phyloP scores from a whole-genome alignment of 1,140 invertebrate genomes.

The Drosophila equinoxialis region DNA sequence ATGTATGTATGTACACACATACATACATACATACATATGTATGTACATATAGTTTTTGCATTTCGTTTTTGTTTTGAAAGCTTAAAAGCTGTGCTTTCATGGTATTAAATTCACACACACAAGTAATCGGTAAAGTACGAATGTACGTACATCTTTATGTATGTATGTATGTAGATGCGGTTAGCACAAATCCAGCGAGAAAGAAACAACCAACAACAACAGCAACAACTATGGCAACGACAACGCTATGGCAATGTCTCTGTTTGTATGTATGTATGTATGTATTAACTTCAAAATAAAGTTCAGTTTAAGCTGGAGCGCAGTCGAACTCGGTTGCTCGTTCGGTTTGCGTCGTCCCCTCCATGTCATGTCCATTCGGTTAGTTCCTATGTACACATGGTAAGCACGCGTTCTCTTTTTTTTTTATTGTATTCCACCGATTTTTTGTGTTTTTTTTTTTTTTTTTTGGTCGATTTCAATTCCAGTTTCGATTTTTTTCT shows the following conservation, averaged over 20 bases:
- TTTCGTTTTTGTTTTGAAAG: slow-evolving; percentile 78
- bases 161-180: slow-evolving; percentile 43
- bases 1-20: too few relatives aligned
- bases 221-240: background rate
- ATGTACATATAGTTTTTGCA: slow-evolving; percentile 60
- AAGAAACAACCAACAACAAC: slow-evolving; percentile 39
- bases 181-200: slow-evolving; percentile 55
- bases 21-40: background rate
- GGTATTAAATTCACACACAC: slow-evolving; percentile 47
- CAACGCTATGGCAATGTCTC: slow-evolving; percentile 21
- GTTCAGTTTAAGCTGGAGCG: slow-evolving; percentile 79
- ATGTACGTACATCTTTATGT: slow-evolving; percentile 32
- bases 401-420: slow-evolving; percentile 69
- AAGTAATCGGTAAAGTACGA: slow-evolving; percentile 26
- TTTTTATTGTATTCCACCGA: slow-evolving; percentile 34
- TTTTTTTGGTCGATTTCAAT: slow-evolving; percentile 31
- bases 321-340: slow-evolving; percentile 75
- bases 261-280: slow-evolving; percentile 36
- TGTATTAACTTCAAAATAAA: slow-evolving; percentile 78
- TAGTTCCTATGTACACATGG: slow-evolving; percentile 72
- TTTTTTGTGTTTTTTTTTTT: slow-evolving; percentile 43
- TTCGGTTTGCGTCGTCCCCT: slow-evolving; percentile 58
- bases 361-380: slow-evolving; percentile 64
- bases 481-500: slow-evolving; percentile 30
- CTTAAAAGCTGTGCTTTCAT: slow-evolving; percentile 75